Percentiles rank a stretch among this genome's conserved stretches.
Conservation (phyloP, 2,113 vertebrate genomes). For the Cyanoramphus novaezelandiae region DNA sequence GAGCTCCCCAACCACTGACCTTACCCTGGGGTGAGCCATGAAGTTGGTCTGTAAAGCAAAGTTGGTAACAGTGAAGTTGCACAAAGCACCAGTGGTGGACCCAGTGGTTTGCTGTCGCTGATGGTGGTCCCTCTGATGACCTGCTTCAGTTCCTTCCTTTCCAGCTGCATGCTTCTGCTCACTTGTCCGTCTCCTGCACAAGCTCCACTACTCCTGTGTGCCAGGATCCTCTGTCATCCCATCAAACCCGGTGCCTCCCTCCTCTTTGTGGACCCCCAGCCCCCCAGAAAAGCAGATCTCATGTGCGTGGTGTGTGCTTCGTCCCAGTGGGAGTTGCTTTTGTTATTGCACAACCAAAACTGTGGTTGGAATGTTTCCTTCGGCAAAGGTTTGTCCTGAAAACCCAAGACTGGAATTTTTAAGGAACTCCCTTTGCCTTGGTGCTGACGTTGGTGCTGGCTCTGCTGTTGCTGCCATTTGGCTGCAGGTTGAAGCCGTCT, state of each 20-base stretch:
- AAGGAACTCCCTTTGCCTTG: neutral
- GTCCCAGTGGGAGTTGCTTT: neutral
- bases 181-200: neutral
- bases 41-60: neutral
- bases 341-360: neutral
- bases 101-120: neutral
- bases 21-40: neutral
- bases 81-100: neutral
- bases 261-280: neutral
- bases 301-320: neutral
- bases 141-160: neutral
- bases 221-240: neutral
- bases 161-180: accelerated
- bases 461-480: neutral
- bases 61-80: neutral
- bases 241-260: neutral
- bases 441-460: neutral
- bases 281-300: neutral
- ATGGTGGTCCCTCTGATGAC: neutral
- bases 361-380: neutral
- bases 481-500: neutral
- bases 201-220: neutral
- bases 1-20: neutral
- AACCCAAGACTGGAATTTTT: neutral
- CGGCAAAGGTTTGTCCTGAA: neutral